Evolutionary conservation across 2,797 vertebrate genomes (phyloP).

Genomic region (Pachyuromys duprasi): DNA sequence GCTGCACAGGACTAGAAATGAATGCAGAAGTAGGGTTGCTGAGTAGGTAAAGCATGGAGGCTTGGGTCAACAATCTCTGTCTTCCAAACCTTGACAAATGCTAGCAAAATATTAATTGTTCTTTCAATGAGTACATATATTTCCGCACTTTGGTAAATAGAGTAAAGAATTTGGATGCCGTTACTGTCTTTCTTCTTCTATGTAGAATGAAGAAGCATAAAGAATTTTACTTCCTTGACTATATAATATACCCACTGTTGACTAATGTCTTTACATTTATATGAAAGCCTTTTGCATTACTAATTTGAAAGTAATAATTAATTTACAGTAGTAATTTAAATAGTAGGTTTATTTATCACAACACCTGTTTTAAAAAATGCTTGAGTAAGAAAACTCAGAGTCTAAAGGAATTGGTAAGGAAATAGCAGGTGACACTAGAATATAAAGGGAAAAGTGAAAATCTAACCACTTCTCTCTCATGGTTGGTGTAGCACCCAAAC

Average conservation of each 20-base stretch:
- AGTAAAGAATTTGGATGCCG: background rate
- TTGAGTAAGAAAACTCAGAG: background rate
- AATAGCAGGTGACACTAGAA: background rate
- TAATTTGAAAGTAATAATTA: background rate
- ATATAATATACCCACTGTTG: background rate
- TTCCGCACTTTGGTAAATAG: background rate
- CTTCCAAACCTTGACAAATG: background rate
- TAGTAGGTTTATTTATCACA: background rate
- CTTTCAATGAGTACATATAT: background rate
- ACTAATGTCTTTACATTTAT: background rate
- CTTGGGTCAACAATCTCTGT: background rate
- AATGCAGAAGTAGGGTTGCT: background rate
- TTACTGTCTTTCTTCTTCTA: background rate
- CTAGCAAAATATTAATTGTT: background rate
- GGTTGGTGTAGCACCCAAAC: background rate
- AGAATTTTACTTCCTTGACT: background rate
- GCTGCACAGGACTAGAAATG: background rate
- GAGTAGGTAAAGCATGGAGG: accelerated
- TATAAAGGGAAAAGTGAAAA: background rate
- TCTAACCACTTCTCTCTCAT: background rate
- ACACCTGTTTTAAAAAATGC: background rate
- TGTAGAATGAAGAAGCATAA: background rate
- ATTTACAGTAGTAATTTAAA: background rate
- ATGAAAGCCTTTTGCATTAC: background rate
- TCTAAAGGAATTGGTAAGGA: background rate